These are phyloP conservation scores for Piaya cayana DNA, from an alignment of 2,113 vertebrate genomes.

Conservation along the genomic window DNA sequence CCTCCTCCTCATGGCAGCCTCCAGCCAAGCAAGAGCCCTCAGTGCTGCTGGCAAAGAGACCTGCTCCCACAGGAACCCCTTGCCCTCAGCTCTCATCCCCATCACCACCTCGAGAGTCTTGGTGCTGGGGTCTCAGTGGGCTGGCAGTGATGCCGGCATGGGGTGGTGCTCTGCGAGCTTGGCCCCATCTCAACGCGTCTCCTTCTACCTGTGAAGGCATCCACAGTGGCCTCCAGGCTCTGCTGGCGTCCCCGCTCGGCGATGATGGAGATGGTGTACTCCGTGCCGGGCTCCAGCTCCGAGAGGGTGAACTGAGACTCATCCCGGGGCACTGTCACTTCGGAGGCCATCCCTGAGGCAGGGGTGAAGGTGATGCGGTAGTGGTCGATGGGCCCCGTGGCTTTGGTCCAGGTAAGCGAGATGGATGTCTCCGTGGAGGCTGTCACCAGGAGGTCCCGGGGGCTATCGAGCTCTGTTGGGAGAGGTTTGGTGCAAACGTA, in stretches of 20 bases:
- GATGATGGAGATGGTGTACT: slow-evolving; percentile 92
- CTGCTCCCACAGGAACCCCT: neutral
- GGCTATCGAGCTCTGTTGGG: slow-evolving; percentile 87
- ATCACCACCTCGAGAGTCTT: neutral
- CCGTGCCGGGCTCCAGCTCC: slow-evolving; percentile 89
- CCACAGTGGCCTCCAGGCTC: slow-evolving; percentile 88
- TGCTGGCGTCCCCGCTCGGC: slow-evolving; percentile 93
- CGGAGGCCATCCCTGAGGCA: slow-evolving; percentile 83
- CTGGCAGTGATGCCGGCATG: neutral
- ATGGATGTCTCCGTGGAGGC: slow-evolving; percentile 93
- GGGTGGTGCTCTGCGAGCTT: neutral
- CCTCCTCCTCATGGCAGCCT: neutral
- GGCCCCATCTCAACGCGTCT: neutral
- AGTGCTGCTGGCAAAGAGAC: neutral
- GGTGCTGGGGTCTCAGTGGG: accelerated
- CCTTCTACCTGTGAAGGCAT: slow-evolving; percentile 92
- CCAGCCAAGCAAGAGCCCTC: neutral
- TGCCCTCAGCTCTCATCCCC: neutral
- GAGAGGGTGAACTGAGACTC: slow-evolving; percentile 82
- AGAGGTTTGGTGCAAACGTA: neutral
- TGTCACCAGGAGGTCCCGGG: slow-evolving; percentile 87
- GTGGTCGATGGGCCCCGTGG: slow-evolving; percentile 92
- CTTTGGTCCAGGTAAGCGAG: slow-evolving; percentile 89
- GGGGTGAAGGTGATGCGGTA: slow-evolving; percentile 92
- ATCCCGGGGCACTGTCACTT: slow-evolving; percentile 86